Percentiles rank a stretch among this genome's conserved stretches.
These are phyloP conservation scores for Poeciliopsis occidentalis DNA, from an alignment of 2,113 vertebrate genomes.

Conservation along the genomic window DNA sequence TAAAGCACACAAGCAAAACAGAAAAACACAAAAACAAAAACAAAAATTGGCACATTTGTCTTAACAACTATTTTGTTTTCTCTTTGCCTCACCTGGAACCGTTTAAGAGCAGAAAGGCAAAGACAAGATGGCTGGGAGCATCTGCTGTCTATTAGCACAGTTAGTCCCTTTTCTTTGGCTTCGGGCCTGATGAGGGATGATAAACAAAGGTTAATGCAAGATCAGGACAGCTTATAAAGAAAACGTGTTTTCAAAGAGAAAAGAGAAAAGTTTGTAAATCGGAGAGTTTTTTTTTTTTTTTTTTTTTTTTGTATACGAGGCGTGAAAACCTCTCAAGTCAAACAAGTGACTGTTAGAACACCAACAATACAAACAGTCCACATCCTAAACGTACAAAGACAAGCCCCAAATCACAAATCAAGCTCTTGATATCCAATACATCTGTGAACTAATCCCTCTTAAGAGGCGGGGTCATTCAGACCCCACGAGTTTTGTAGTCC, in stretches of 20 bases:
- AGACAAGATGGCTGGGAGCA: conserved; percentile 68
- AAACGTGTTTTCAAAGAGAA: neutral
- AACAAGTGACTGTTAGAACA: too few species aligned
- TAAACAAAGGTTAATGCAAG: neutral
- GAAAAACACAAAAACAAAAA: conserved; percentile 13
- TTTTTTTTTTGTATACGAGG: neutral
- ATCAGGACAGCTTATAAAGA: neutral
- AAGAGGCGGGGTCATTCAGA: too few species aligned
- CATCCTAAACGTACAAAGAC: too few species aligned
- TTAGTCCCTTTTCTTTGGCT: conserved; percentile 82
- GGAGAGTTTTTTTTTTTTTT: neutral
- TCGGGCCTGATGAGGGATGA: conserved; percentile 75
- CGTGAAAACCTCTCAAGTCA: neutral
- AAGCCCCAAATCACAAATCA: too few species aligned
- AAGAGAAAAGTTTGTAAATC: neutral
- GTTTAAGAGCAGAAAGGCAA: conserved; percentile 73
- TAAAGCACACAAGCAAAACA: conserved; percentile 22
- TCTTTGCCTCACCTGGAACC: conserved; percentile 76
- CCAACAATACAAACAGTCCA: too few species aligned
- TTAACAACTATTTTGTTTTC: neutral
- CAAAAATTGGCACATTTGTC: conserved; percentile 29
- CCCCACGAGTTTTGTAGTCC: too few species aligned
- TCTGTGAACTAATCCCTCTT: too few species aligned
- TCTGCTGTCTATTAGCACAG: conserved; percentile 84
- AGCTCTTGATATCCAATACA: too few species aligned